A percentile compares a stretch with the other conserved stretches of the same genome.
phyloP scores from a whole-genome alignment of 2,888 invertebrate genomes.

The Zeuzera pyrina region DNA sequence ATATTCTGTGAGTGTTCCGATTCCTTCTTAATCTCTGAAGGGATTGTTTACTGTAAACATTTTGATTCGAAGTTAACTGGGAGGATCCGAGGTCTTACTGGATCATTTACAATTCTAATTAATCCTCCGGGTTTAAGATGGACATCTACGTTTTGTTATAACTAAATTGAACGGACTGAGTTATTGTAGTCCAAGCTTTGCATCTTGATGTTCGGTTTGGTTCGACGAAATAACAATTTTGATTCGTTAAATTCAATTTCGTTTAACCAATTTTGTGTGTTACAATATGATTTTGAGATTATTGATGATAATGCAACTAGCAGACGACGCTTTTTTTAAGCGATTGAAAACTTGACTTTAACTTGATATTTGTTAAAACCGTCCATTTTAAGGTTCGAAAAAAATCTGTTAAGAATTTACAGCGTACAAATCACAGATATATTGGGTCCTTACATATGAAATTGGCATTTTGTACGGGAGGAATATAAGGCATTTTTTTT shows the following conservation, averaged over 20 bases:
- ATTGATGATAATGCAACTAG: too few species aligned
- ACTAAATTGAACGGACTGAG: slow-evolving; percentile 43
- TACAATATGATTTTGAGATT: too few species aligned
- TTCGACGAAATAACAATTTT: slow-evolving; percentile 42
- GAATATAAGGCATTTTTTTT: too few species aligned
- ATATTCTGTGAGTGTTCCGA: slow-evolving; percentile 51
- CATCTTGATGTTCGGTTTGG: slow-evolving; percentile 47
- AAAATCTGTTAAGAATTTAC: too few species aligned
- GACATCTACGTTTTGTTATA: slow-evolving; percentile 41
- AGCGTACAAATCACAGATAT: too few species aligned
- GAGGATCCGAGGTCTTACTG: slow-evolving; percentile 44
- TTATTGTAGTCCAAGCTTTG: slow-evolving; percentile 49
- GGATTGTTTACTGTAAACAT: slow-evolving; percentile 68
- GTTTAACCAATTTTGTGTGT: too few species aligned
- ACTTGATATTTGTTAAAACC: too few species aligned
- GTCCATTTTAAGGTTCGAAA: too few species aligned
- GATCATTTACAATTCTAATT: slow-evolving; percentile 67
- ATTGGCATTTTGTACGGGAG: too few species aligned
- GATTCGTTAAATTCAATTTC: background rate
- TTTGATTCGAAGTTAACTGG: slow-evolving; percentile 63
- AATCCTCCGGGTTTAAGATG: slow-evolving; percentile 54
- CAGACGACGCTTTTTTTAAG: too few species aligned
- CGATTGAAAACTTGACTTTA: too few species aligned
- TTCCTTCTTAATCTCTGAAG: slow-evolving; percentile 60
- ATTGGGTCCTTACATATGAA: too few species aligned